Evolutionary conservation across 2,888 invertebrate genomes (phyloP).

Genomic region (Sphaerophoria rueppellii): DNA sequence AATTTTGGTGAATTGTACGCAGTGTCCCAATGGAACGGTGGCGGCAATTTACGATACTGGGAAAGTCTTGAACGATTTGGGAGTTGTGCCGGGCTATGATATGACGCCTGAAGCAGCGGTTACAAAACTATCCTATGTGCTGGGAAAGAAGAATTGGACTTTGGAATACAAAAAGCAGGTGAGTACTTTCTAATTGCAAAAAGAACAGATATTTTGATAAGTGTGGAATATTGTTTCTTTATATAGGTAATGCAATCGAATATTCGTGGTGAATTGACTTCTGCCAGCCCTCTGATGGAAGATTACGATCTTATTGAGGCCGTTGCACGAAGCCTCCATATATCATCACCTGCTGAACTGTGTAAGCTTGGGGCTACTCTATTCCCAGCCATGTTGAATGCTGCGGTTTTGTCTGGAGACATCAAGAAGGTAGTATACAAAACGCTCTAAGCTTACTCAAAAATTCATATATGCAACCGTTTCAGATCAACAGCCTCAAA

Average conservation of each 20-base stretch:
- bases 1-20: constrained; percentile 95
- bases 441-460: not conserved
- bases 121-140: constrained; percentile 93
- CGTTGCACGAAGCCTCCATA: constrained; percentile 84
- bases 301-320: constrained; percentile 85
- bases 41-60: constrained; percentile 92
- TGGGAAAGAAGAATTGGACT: constrained; percentile 89
- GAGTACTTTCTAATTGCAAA: no score
- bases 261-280: constrained; percentile 91
- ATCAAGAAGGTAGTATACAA: constrained; percentile 82
- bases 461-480: not conserved
- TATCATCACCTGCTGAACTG: constrained; percentile 84
- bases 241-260: constrained; percentile 89
- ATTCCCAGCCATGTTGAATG: constrained; percentile 87
- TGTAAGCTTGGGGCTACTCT: constrained; percentile 85
- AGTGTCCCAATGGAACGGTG: constrained; percentile 93
- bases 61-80: constrained; percentile 83
- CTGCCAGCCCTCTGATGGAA: constrained; percentile 78
- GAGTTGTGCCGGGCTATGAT: constrained; percentile 80
- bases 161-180: constrained; percentile 86
- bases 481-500: constrained; percentile 79
- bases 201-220: not conserved
- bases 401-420: constrained; percentile 85
- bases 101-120: constrained; percentile 95
- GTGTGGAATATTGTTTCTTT: not conserved